Base-by-base conservation (phyloP, 2,888 invertebrate species). In the Ectobius pallidus region DNA sequence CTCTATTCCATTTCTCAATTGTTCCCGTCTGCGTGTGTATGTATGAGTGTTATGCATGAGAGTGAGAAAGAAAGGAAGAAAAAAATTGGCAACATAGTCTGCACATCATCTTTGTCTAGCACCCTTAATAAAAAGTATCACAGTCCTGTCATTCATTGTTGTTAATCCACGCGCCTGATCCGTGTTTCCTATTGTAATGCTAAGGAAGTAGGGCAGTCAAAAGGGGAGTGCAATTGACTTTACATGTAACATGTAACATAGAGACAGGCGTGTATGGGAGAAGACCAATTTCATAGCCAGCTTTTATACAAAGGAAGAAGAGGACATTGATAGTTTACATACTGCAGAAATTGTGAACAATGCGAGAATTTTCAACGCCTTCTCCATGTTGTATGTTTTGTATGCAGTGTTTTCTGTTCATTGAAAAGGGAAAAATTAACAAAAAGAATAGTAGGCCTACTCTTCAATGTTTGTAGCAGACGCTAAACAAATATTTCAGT, bases 171-270 rank as follows among this genome's bases (percentile, higher is more conserved):
- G 52, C 69, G 55, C 16, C 69, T 25, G 52, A 52, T 14, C 62
- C 63, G 18, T 63, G 67, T 49, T 46, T 44, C 69, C 30, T 25
- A 63, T 70, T 70, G 70, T 70, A 46, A 62, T 70, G 70, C 70
- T 63, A 70, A 70, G 34, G 63, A 70, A 62, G 63, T 61, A 30
- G 62, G 34, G 63, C 62, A 44, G 22, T 14, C 25, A 42, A 63
- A 63, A 63, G 30, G 52, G 69, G 30, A 30, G 32, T 69, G 16
- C 69, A 69, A 69, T 52, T 69, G 69, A 69, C 69, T 69, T 69
- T 69, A 69, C 69, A 69, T 69, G 69, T 69, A 20, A 69, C 32
- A 52, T n/a, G n/a, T n/a, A n/a, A n/a, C n/a, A n/a, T n/a, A n/a
- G n/a, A 30, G 58, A 52, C 52, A 52, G n/a, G n/a, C n/a, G 52